These are phyloP conservation scores for Hiodon alosoides DNA, from an alignment of 2,113 vertebrate genomes.

Conservation along the genomic window DNA sequence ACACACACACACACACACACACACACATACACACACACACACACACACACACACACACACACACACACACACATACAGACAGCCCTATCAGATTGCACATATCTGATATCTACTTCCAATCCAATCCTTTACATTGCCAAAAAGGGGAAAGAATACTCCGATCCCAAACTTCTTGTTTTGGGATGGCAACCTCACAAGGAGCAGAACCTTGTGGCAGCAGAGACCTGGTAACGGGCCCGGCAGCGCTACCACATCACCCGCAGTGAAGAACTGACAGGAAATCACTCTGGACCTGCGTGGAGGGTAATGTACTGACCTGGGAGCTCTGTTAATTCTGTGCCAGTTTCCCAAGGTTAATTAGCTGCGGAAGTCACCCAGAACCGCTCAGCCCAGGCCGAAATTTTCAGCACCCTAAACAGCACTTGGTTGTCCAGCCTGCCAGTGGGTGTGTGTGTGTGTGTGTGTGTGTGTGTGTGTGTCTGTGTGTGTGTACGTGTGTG, in stretches of 20 bases:
- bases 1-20: too few relatives aligned
- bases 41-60: too few relatives aligned
- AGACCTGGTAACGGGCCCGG: not conserved
- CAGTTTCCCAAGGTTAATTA: slow-evolving; percentile 55
- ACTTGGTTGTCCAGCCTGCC: not conserved
- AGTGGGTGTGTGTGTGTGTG: not conserved
- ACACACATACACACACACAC: too few relatives aligned
- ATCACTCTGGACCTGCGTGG: not conserved
- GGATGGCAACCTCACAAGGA: not conserved
- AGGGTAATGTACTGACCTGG: slow-evolving; percentile 29
- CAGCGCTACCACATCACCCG: not conserved
- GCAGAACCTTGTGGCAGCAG: not conserved
- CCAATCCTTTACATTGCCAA: not conserved
- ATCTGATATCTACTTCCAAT: too few relatives aligned
- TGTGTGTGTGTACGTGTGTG: not conserved
- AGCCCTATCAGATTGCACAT: too few relatives aligned
- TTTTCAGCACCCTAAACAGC: not conserved
- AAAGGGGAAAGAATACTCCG: not conserved
- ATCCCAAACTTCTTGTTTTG: not conserved
- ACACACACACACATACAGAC: too few relatives aligned
- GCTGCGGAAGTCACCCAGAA: slow-evolving; percentile 55
- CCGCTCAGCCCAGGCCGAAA: not conserved
- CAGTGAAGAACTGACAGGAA: not conserved
- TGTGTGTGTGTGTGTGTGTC: not conserved
- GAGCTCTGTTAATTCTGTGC: slow-evolving; percentile 34